phyloP scores from a whole-genome alignment of 1,140 invertebrate species.

The Cydia strobilella region DNA sequence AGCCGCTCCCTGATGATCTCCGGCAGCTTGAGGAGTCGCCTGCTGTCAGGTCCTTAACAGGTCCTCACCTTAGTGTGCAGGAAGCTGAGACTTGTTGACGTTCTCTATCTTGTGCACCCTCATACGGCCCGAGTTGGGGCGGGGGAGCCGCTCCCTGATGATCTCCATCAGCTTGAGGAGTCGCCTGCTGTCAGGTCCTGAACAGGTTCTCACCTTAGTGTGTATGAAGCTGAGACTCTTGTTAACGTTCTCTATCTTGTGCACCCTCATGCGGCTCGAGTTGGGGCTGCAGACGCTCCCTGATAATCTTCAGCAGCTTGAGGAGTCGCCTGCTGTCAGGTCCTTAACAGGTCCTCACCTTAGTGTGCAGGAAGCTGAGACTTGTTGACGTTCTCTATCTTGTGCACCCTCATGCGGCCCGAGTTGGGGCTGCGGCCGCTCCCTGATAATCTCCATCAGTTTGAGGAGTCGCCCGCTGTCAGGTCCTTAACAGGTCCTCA shows the following conservation, averaged over 20 bases:
- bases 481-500: slow-evolving; percentile 98
- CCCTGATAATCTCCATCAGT: slow-evolving; percentile 98
- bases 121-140: slow-evolving; percentile 98
- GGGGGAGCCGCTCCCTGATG: slow-evolving; percentile 97
- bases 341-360: too few relatives aligned
- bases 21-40: slow-evolving; percentile 96
- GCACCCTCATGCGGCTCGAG: too few relatives aligned
- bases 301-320: too few relatives aligned
- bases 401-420: slow-evolving; percentile 98
- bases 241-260: slow-evolving; percentile 99
- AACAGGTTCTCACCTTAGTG: slow-evolving; percentile 99
- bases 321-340: too few relatives aligned
- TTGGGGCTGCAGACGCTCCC: too few relatives aligned
- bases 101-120: slow-evolving; percentile 99
- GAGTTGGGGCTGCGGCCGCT: slow-evolving; percentile 97
- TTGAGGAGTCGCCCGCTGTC: slow-evolving; percentile 98
- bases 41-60: slow-evolving; percentile 98
- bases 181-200: slow-evolving; percentile 97
- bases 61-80: slow-evolving; percentile 98
- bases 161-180: slow-evolving; percentile 98
- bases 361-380: slow-evolving; percentile 97
- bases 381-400: slow-evolving; percentile 99
- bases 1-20: slow-evolving; percentile 99
- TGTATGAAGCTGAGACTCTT: slow-evolving; percentile 98
- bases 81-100: slow-evolving; percentile 98